Evolutionary conservation across 2,113 vertebrate genomes (phyloP).

Genomic region (Rynchops niger): DNA sequence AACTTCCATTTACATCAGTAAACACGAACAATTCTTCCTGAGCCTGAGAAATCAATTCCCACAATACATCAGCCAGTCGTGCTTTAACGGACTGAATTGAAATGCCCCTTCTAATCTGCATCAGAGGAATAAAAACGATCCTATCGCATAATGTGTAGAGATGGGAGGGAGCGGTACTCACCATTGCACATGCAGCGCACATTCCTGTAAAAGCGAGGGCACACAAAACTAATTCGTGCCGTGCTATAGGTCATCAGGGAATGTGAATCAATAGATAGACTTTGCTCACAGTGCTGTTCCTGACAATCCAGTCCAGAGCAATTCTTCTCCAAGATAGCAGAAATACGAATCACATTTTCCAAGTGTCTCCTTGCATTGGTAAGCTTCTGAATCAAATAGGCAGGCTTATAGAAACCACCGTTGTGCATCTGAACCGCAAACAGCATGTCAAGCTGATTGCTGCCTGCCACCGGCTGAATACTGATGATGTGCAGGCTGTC

Average conservation of each 20-base stretch:
- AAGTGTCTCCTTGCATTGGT: constrained; percentile 86
- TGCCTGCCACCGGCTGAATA: constrained; percentile 89
- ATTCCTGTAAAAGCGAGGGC: constrained; percentile 89
- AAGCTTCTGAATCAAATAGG: constrained; percentile 95
- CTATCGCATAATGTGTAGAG: not conserved
- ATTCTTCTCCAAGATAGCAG: constrained; percentile 94
- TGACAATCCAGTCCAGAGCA: constrained; percentile 94
- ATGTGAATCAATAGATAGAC: constrained; percentile 89
- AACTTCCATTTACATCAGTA: constrained; percentile 54
- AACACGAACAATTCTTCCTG: constrained; percentile 5
- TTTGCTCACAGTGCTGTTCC: constrained; percentile 91
- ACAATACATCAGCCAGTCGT: constrained; percentile 14
- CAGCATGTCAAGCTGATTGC: constrained; percentile 92
- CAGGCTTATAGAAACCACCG: constrained; percentile 88
- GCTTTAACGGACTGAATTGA: constrained; percentile 44
- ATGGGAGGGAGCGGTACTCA: constrained; percentile 71
- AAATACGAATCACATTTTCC: constrained; percentile 89
- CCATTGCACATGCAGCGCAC: constrained; percentile 91
- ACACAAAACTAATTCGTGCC: constrained; percentile 91
- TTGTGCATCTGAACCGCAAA: constrained; percentile 85
- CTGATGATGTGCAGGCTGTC: constrained; percentile 91
- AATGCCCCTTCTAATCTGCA: constrained; percentile 55
- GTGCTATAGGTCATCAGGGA: constrained; percentile 93
- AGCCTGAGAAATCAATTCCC: constrained; percentile 55
- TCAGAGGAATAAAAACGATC: constrained; percentile 41